phyloP scores from a whole-genome alignment of 2,113 vertebrate genomes.

The Sander vitreus region DNA sequence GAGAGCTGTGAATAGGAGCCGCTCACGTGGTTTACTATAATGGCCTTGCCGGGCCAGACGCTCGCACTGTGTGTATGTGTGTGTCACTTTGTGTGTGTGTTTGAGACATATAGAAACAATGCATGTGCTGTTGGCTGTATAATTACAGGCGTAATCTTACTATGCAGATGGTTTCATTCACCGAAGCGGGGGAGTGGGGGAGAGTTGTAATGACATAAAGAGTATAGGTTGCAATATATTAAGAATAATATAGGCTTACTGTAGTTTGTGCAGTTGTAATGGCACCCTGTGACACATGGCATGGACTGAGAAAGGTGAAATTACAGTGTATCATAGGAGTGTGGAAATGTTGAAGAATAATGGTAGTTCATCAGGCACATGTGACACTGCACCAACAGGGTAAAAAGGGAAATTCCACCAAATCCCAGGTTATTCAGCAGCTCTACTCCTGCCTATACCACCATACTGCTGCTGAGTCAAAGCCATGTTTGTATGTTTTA shows the following conservation, averaged over 20 bases:
- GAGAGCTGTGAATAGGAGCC: constrained; percentile 80
- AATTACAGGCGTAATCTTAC: constrained; percentile 81
- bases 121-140: constrained; percentile 75
- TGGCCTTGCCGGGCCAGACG: constrained; percentile 80
- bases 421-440: neutral
- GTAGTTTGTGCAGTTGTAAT: constrained; percentile 39
- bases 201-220: constrained; percentile 71
- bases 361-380: constrained; percentile 17
- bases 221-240: constrained; percentile 78
- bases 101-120: constrained; percentile 79
- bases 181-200: constrained; percentile 48
- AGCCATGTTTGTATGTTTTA: neutral
- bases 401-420: constrained; percentile 12
- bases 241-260: constrained; percentile 70
- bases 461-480: neutral
- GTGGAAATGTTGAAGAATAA: constrained; percentile 47
- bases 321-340: constrained; percentile 57
- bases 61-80: constrained; percentile 31
- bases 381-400: neutral
- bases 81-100: constrained; percentile 15
- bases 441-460: neutral
- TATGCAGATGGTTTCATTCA: constrained; percentile 81
- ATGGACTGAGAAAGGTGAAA: constrained; percentile 55
- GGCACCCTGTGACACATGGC: constrained; percentile 38
- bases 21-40: constrained; percentile 85